Evolutionary conservation across 92 coral and sea anemone genomes (phyloP).

Genomic region (Montipora capitata): DNA sequence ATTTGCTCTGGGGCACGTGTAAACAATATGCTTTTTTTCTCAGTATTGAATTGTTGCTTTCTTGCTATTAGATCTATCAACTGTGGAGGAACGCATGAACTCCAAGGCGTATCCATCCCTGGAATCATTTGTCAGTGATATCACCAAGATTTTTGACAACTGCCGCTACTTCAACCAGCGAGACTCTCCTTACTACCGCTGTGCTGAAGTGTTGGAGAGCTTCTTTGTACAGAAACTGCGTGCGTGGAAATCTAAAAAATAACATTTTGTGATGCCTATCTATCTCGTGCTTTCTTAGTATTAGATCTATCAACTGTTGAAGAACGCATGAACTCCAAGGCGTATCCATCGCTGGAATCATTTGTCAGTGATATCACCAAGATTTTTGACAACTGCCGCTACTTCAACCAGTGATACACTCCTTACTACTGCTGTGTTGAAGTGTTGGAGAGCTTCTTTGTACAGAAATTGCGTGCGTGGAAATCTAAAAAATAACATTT

Average conservation of each 20-base stretch:
- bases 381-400: constrained; percentile 98
- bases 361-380: constrained; percentile 90
- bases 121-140: constrained; percentile 87
- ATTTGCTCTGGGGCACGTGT: too few relatives aligned
- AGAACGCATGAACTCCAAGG: constrained; percentile 81
- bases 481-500: constrained; percentile 70
- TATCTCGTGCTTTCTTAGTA: neutral
- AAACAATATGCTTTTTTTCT: too few relatives aligned
- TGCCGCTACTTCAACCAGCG: constrained; percentile 97
- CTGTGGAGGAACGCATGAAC: constrained; percentile 85
- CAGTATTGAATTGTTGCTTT: neutral
- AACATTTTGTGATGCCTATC: neutral
- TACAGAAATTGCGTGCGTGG: constrained; percentile 93
- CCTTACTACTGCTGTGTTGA: constrained; percentile 99
- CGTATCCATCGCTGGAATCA: constrained; percentile 84
- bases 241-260: constrained; percentile 85
- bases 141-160: constrained; percentile 95
- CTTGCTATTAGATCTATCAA: constrained; percentile 82
- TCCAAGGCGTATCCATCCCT: constrained; percentile 84
- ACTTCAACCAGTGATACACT: constrained; percentile 93
- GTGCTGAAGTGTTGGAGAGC: constrained; percentile 98
- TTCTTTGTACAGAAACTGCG: constrained; percentile 96
- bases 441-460: constrained; percentile 96
- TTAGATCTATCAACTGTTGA: constrained; percentile 92
- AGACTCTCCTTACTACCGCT: constrained; percentile 98